Base-by-base conservation (phyloP, 1,140 invertebrate species). In the Camponotus vicinus region DNA sequence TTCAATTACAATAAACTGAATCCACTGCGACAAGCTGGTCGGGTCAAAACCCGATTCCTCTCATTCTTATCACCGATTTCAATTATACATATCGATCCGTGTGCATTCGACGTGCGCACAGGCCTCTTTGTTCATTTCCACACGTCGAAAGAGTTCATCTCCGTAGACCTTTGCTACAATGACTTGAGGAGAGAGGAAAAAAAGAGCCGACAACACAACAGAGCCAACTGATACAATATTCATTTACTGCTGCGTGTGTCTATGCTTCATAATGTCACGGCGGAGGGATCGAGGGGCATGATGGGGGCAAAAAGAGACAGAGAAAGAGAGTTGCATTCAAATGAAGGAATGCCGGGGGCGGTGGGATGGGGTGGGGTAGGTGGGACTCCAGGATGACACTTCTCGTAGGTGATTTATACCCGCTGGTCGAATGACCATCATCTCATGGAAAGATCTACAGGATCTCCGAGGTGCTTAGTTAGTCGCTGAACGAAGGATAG, bases 401-500 rank as follows among this genome's bases (percentile, higher is more conserved):
- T 93, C 92, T 92, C 88, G 83, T 92, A 86, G 88, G 91, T 93
- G 92, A 93, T 92, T 92, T 93, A 92, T 92, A 93, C 90, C 88
- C 91, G 90, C 86, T 91, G 89, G 79, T 91, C 89, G 91, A 92
- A 90, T 93, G 93, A 92, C 92, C 93, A 93, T 93, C 93, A 92
- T 93, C 92, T 92, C 88, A 73, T 80, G 90, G 90, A 90, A 93
- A 91, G 92, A 93, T 93, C 91, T 92, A 92, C 92, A 91, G 92
- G 88, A 92, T 92, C 89, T 92, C 82, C 71, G 78, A 90, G 86
- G 86, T 89, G 86, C 86, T 92, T 91, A 91, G 91, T 92, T 92
- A 92, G 86, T 73, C 87, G 55, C 73, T 64, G 86, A 86, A 85
- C 85, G 84, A 75, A 84, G 80, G 86, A 90, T 90, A 90, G 88